phyloP scores from a whole-genome alignment of 2,797 vertebrate species.

The Crenichthys baileyi region DNA sequence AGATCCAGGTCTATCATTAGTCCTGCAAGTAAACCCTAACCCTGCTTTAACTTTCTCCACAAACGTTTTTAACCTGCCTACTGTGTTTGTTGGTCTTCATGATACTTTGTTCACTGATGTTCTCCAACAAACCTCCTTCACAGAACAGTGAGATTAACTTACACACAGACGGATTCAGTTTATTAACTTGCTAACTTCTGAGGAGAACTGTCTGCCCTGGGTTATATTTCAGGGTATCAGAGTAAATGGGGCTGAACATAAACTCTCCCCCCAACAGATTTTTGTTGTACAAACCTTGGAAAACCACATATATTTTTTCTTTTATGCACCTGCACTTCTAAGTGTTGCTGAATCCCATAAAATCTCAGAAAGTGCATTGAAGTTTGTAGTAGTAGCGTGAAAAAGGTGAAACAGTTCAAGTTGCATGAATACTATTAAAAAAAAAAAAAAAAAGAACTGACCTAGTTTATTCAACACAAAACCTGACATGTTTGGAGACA shows the following conservation, averaged over 20 bases:
- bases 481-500: slow-evolving; percentile 7
- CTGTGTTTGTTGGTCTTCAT: neutral
- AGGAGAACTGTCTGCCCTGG: neutral
- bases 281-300: too few species aligned
- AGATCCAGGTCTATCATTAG: neutral
- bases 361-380: neutral
- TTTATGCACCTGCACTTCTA: neutral
- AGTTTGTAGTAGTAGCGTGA: neutral
- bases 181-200: neutral
- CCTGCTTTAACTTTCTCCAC: neutral
- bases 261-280: neutral
- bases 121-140: neutral
- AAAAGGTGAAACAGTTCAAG: neutral
- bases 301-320: neutral
- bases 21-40: neutral
- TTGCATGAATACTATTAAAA: neutral
- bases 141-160: neutral
- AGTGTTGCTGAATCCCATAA: neutral
- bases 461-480: slow-evolving; percentile 5
- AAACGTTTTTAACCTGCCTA: neutral
- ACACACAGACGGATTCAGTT: neutral
- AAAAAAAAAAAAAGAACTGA: neutral
- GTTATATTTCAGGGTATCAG: neutral
- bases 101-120: neutral
- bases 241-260: neutral